phyloP scores from a whole-genome alignment of 2,888 invertebrate genomes.

The Athripsodes cinereus region DNA sequence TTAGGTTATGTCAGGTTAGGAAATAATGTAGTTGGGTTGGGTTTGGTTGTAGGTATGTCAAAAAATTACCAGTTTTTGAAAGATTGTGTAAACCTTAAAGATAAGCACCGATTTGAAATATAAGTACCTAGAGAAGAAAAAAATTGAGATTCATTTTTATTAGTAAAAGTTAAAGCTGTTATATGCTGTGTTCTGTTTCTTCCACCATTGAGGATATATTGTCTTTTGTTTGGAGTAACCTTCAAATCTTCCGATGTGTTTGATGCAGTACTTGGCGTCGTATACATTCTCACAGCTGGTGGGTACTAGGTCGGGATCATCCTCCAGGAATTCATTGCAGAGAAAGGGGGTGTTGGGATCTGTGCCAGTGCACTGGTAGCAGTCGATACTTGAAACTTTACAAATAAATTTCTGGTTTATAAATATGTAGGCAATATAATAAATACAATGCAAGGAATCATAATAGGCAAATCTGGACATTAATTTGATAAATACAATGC shows the following conservation, averaged over 20 bases:
- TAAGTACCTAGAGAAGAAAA: too few species aligned
- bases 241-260: conserved; percentile 88
- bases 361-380: conserved; percentile 87
- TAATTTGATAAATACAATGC: too few species aligned
- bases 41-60: too few species aligned
- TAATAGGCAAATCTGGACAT: too few species aligned
- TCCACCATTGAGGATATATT: not conserved
- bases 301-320: conserved; percentile 57
- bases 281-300: conserved; percentile 73
- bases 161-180: too few species aligned
- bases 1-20: conserved; percentile 3
- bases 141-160: too few species aligned
- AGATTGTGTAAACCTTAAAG: too few species aligned
- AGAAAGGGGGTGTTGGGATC: conserved; percentile 71
- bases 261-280: conserved; percentile 84
- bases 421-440: not conserved
- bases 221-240: conserved; percentile 53
- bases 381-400: conserved; percentile 58
- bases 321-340: conserved; percentile 73
- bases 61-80: too few species aligned
- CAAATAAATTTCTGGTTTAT: not conserved
- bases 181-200: not conserved
- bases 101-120: too few species aligned
- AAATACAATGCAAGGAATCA: too few species aligned
- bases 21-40: too few species aligned